Conservation (phyloP, 2,797 vertebrate genomes). For the Tenualosa ilisha region DNA sequence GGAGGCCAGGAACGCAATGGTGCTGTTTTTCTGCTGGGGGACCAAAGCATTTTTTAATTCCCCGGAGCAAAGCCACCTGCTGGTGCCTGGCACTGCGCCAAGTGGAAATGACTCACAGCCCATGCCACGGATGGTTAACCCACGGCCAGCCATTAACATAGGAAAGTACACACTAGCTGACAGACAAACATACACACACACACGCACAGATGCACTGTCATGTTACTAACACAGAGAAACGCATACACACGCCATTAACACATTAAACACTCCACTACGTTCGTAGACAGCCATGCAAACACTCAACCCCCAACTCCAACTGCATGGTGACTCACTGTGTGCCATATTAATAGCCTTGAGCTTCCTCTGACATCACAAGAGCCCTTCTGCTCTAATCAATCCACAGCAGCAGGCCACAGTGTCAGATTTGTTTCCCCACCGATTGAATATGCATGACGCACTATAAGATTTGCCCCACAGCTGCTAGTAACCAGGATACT, state of each 20-base stretch:
- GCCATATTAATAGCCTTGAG: constrained; percentile 49
- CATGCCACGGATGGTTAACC: constrained; percentile 61
- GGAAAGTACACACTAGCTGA: constrained; percentile 66
- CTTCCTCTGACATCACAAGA: constrained; percentile 59
- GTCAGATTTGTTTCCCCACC: not conserved
- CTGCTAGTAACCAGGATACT: not conserved
- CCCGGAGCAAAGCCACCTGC: constrained; percentile 60
- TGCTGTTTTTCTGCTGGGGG: constrained; percentile 22
- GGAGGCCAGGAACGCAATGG: not conserved
- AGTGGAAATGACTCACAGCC: constrained; percentile 67
- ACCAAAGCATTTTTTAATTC: constrained; percentile 35
- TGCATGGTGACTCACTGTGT: constrained; percentile 59
- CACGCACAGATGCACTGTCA: constrained; percentile 39
- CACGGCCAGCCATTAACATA: constrained; percentile 67
- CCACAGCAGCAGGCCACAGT: constrained; percentile 25
- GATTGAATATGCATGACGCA: not conserved
- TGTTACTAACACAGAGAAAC: constrained; percentile 36
- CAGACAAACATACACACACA: constrained; percentile 39
- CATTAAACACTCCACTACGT: constrained; percentile 66
- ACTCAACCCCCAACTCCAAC: constrained; percentile 31
- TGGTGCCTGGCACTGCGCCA: constrained; percentile 52
- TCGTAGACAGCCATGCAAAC: constrained; percentile 49
- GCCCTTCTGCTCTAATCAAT: constrained; percentile 31
- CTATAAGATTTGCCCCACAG: not conserved
- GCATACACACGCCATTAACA: constrained; percentile 60